Evolutionary conservation across 2,888 invertebrate species (phyloP).

Genomic region (Julus scanicus): DNA sequence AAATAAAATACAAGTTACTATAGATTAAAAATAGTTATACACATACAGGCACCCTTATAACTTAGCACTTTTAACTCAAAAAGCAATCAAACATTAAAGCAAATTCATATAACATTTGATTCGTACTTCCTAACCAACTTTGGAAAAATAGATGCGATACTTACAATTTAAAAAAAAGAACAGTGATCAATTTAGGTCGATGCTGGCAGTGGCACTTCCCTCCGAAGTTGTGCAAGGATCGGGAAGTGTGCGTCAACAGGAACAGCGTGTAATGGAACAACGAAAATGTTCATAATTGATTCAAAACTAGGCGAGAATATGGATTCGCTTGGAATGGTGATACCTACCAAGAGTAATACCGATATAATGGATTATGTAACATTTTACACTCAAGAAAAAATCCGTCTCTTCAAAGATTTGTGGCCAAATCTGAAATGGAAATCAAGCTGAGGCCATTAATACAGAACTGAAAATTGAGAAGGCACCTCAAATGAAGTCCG

Average conservation of each 20-base stretch:
- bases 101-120: not conserved
- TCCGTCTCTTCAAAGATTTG: not conserved
- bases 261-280: conserved; percentile 50
- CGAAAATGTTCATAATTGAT: conserved; percentile 22
- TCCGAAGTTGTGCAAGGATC: not conserved
- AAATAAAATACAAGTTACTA: not conserved
- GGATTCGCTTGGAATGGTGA: conserved; percentile 14
- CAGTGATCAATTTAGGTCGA: not conserved
- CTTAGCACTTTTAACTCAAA: not conserved
- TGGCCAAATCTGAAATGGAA: conserved; percentile 23
- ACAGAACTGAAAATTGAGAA: not conserved
- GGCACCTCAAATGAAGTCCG: not conserved
- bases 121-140: not conserved
- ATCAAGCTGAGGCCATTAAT: conserved; percentile 15
- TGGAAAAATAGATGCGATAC: not conserved
- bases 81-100: not conserved
- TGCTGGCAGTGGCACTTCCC: conserved; percentile 14
- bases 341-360: conserved; percentile 41
- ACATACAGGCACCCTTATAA: not conserved
- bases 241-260: conserved; percentile 21
- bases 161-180: conserved; percentile 13
- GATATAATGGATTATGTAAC: not conserved
- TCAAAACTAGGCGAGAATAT: not conserved
- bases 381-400: not conserved
- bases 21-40: not conserved